Base-by-base conservation (phyloP, 2,888 invertebrate genomes). In the Cerastoderma edule region DNA sequence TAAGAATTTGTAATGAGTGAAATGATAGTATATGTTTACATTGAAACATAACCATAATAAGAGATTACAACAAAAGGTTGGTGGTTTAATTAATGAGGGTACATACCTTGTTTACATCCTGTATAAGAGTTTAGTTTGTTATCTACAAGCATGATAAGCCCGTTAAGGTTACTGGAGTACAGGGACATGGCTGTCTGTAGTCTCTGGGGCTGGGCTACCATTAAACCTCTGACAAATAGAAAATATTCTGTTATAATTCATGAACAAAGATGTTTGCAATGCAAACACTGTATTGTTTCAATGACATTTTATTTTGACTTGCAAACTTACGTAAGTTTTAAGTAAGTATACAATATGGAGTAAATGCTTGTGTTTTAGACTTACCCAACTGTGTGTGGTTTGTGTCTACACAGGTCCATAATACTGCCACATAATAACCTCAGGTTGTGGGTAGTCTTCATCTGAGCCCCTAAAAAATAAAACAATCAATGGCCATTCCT, bases 401-500 rank as follows among this genome's bases (percentile, higher is more conserved):
- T 92, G 83, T 93, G 92, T 48, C 90, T 84, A 80, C 96, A 96
- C 84, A 98, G 94, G 90, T 97, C 96, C 87, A 96, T 95, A 19
- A 96, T 95, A 93, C 97, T 95, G 27, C 96, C 96, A 73, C 97
- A 96, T 35, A 98, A 94, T 78, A 99, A 96, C 69, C 99, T 95
- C 79, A 99, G 96, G 93, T 99, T 99, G 93, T 99, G 99, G 95
- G 98, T 99, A 91, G 99, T 98, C 93, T 99, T 99, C 92, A 99
- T 95, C 93, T 99, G 99, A 4, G 98, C 98, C 65, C 99, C 94
- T 94, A 83, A 32, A 87, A 83, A 39, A 68, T n/a, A n/a, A n/a
- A n/a, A n/a, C n/a, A n/a, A n/a, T n/a, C n/a, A n/a, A n/a, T n/a
- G n/a, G n/a, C n/a, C n/a, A n/a, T n/a, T n/a, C n/a, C n/a, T n/a